Base-by-base conservation (phyloP, 2,797 vertebrate genomes). In the Schizopygopsis pylzovi region DNA sequence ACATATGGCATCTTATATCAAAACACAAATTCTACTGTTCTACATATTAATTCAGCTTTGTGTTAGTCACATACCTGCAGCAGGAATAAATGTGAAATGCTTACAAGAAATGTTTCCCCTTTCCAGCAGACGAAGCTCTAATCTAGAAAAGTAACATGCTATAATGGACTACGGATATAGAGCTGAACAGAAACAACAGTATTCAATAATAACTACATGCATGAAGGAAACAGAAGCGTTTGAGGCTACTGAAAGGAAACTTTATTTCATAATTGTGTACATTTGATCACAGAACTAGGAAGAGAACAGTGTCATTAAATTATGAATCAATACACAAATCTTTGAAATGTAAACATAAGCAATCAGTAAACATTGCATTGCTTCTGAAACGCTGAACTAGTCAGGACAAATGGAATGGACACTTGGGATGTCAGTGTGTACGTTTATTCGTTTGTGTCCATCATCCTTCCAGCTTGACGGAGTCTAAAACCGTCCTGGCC, bases 391-490 rank as follows among this genome's bases (percentile, higher is more conserved):
- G 90, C 93, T 83, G 93, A 93, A 93, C 86, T 61, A 88, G 89
- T 90, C 85, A 88, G 85, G 89, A 90, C 49, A 65, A 91, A 91
- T 93, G 95, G 95, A 98, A 97, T 96, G 95, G 92, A 95, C 93
- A 90, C 90, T 93, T 89, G 91, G 93, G 91, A 84, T 45, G 70
- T 65, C 33, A 12, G 79, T 56, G 71, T 77, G 75, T 71, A 33
- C 18, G n/a, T 47, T 39, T 56, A 37, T 37, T 22, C 12, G 11
- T 16, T 43, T 45, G 25, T 67, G 92, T 79, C 84, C 87, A 90
- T 96, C 95, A 98, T 91, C 94, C 97, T 93, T 98, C 96, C 93
- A 98, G 94, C 93, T 98, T 97, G 93, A 98, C 96, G 22, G 97
- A 98, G 86, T 97, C 96, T 93, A 98, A 93, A 71, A 97, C 78